Conservation (phyloP, 2,113 vertebrate species). For the Antennarius striatus region DNA sequence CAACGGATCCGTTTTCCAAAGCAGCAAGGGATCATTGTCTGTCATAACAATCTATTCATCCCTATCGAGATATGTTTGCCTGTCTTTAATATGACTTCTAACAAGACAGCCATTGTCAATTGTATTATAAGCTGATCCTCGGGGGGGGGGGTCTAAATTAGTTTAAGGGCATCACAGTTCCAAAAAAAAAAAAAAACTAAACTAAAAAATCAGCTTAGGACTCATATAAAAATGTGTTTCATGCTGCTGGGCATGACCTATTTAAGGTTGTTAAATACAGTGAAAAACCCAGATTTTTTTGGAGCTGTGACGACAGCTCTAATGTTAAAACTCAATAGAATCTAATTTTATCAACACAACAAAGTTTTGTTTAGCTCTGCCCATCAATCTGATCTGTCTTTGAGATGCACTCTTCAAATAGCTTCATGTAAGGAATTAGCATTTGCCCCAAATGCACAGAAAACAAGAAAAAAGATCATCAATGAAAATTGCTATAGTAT, state of each 20-base stretch:
- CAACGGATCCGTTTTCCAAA: slow-evolving; percentile 7
- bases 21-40: neutral
- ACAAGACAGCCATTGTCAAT: neutral
- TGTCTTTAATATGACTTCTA: neutral
- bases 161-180: no score
- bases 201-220: no score
- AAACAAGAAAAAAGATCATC: no score
- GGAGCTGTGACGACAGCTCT: no score
- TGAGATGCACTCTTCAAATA: no score
- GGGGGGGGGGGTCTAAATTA: slow-evolving; percentile 11
- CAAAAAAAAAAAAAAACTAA: slow-evolving; percentile 7
- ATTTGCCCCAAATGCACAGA: no score
- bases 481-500: no score
- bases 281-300: slow-evolving; percentile 3
- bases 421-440: no score
- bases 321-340: no score
- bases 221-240: slow-evolving; percentile 4
- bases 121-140: slow-evolving; percentile 12
- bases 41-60: neutral
- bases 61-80: neutral
- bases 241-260: slow-evolving; percentile 7
- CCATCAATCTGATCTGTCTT: no score
- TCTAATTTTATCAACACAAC: no score
- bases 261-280: slow-evolving; percentile 44
- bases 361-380: no score